Conservation (phyloP, 2,797 vertebrate species). For the Eutrigla gurnardus region DNA sequence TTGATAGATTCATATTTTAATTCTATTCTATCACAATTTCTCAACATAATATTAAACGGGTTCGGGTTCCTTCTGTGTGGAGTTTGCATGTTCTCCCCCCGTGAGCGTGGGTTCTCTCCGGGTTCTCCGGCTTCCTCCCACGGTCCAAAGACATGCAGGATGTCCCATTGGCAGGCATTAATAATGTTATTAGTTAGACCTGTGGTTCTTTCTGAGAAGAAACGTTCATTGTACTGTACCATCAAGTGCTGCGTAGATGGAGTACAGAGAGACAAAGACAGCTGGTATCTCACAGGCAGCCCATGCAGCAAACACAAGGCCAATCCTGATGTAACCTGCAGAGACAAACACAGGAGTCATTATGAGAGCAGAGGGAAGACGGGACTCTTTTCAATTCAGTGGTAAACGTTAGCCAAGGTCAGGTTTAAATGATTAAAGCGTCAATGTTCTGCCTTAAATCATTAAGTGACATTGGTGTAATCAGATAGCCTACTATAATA, state of each 20-base stretch:
- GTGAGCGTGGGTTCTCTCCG: no score
- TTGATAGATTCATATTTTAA: no score
- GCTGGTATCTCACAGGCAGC: constrained; percentile 49
- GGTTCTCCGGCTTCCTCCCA: no score
- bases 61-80: no score
- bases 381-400: background rate
- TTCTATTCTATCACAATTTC: no score
- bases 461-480: background rate
- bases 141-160: no score
- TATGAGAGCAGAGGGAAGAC: background rate
- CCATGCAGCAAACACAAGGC: constrained; percentile 71
- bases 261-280: constrained; percentile 67
- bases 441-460: background rate
- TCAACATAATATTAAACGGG: no score
- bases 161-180: background rate
- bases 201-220: background rate
- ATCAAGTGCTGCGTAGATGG: constrained; percentile 66
- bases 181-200: background rate
- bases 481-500: background rate
- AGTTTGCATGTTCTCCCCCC: no score
- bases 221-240: constrained; percentile 51
- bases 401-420: background rate
- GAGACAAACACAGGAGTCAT: constrained; percentile 5
- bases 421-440: background rate
- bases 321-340: constrained; percentile 77